A percentile compares a stretch with the other conserved stretches of the same genome.
Conservation (phyloP, 2,888 invertebrate genomes). For the Rhamphomyia laevipes region DNA sequence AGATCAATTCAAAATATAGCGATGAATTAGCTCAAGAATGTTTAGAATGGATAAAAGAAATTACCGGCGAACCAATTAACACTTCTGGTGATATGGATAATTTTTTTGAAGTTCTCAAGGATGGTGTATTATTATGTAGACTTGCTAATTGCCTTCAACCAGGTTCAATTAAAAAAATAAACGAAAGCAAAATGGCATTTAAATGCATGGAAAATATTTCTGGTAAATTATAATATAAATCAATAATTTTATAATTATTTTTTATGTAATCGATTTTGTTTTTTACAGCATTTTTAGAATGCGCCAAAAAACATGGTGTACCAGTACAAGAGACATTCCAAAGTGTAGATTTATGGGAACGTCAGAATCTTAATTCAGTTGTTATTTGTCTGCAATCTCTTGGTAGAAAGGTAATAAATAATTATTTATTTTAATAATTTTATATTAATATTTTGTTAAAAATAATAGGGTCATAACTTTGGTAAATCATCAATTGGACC, state of each 20-base stretch:
- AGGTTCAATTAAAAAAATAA: slow-evolving; percentile 83
- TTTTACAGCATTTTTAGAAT: slow-evolving; percentile 61
- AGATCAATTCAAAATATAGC: slow-evolving; percentile 98
- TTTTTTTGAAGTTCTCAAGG: slow-evolving; percentile 82
- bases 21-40: slow-evolving; percentile 86
- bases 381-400: slow-evolving; percentile 90
- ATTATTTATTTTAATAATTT: not conserved
- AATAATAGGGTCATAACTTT: slow-evolving; percentile 58
- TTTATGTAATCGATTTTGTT: not conserved
- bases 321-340: slow-evolving; percentile 92
- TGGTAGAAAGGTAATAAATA: slow-evolving; percentile 72
- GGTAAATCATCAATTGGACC: slow-evolving; percentile 88
- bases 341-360: slow-evolving; percentile 94
- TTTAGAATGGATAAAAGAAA: slow-evolving; percentile 80
- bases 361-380: slow-evolving; percentile 90
- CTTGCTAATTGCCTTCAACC: slow-evolving; percentile 77
- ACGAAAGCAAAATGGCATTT: slow-evolving; percentile 83
- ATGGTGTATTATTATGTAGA: slow-evolving; percentile 84
- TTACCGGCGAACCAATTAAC: slow-evolving; percentile 76
- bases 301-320: slow-evolving; percentile 76
- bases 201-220: slow-evolving; percentile 99
- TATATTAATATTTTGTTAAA: slow-evolving; percentile 8
- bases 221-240: slow-evolving; percentile 15
- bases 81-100: slow-evolving; percentile 87
- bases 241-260: not conserved